Conservation (phyloP, 2,113 vertebrate genomes). For the Alligator sinensis region DNA sequence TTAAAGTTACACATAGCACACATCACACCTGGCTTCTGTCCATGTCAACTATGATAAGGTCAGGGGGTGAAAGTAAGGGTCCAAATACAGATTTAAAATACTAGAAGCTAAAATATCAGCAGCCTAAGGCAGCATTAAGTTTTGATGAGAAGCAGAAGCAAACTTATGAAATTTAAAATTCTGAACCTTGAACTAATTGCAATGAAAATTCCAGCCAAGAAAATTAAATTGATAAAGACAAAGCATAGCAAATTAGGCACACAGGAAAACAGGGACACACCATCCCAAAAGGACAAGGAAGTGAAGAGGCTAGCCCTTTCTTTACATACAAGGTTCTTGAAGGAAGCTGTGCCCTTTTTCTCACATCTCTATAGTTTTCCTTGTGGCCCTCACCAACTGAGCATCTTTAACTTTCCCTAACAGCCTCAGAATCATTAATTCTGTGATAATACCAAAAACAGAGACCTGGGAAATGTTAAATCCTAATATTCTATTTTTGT, state of each 20-base stretch:
- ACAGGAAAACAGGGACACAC: background rate
- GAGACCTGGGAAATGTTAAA: constrained; percentile 62
- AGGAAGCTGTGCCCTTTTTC: background rate
- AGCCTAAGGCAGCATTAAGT: background rate
- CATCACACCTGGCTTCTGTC: background rate
- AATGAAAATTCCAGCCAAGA: background rate
- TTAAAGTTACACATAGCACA: background rate
- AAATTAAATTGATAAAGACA: background rate
- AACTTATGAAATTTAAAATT: background rate
- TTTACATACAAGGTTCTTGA: background rate
- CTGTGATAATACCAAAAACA: constrained; percentile 56
- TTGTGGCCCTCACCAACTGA: background rate
- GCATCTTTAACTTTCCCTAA: background rate
- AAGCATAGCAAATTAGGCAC: background rate
- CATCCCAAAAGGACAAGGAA: background rate
- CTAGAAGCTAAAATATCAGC: background rate
- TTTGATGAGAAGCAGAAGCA: background rate
- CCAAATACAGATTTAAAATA: background rate
- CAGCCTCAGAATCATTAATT: background rate
- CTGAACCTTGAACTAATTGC: background rate
- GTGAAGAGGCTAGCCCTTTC: background rate
- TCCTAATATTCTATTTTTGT: constrained; percentile 67
- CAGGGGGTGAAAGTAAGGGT: background rate
- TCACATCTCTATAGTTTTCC: background rate
- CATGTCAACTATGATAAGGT: background rate